These are phyloP conservation scores for Hydrotaea cyrtoneurina DNA, from an alignment of 2,888 invertebrate genomes.

Conservation along the genomic window DNA sequence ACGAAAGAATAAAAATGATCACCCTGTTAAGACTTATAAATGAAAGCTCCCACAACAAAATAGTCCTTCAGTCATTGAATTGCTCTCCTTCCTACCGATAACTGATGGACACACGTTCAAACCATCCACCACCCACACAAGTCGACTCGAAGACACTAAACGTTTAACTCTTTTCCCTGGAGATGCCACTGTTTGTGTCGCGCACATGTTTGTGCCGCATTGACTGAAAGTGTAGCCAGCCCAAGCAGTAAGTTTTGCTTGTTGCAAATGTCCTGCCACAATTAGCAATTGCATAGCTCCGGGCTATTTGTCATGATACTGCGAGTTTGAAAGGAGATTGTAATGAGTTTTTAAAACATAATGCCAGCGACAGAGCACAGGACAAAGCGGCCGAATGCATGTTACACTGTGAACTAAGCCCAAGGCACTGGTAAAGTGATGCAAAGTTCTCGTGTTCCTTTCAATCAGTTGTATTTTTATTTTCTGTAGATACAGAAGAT, in stretches of 20 bases:
- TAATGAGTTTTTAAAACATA: conserved; percentile 62
- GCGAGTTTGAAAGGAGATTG: neutral
- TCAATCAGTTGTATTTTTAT: neutral
- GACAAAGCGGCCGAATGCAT: conserved; percentile 2
- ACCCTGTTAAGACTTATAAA: too few relatives aligned
- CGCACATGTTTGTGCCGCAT: neutral
- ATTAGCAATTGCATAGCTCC: conserved; percentile 29
- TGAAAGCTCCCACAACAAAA: too few relatives aligned
- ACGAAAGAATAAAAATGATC: too few relatives aligned
- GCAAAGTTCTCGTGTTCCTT: neutral
- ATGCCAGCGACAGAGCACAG: conserved; percentile 38
- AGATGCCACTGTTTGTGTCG: too few relatives aligned
- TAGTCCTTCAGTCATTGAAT: too few relatives aligned
- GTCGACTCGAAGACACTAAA: neutral
- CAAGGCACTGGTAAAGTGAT: neutral
- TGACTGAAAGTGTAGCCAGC: neutral
- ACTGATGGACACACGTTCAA: too few relatives aligned
- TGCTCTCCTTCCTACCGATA: too few relatives aligned
- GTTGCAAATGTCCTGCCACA: conserved; percentile 30
- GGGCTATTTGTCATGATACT: conserved; percentile 26
- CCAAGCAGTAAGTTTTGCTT: neutral
- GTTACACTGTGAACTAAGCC: neutral
- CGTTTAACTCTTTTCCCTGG: conserved; percentile 4
- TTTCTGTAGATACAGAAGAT: too few relatives aligned
- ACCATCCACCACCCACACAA: neutral